These are phyloP conservation scores for Sipunculus nudus DNA, from an alignment of 2,888 invertebrate genomes.

Conservation along the genomic window DNA sequence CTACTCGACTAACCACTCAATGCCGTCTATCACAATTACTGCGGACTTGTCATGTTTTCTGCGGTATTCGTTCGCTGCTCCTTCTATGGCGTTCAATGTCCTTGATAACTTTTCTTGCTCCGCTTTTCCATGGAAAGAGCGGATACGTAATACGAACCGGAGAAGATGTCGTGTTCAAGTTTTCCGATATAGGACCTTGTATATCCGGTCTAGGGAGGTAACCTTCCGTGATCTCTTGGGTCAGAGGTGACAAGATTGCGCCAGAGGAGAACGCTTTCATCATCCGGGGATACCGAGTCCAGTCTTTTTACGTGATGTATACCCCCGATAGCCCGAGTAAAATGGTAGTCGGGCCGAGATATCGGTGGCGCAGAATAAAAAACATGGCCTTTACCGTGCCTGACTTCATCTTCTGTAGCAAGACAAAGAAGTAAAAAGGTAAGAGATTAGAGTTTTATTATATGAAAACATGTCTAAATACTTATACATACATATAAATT, in stretches of 20 bases:
- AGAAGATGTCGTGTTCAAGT: slow-evolving; percentile 24
- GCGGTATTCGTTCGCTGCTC: slow-evolving; percentile 30
- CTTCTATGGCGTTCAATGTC: slow-evolving; percentile 37
- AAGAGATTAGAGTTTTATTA: too few species aligned
- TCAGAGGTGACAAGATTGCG: slow-evolving; percentile 32
- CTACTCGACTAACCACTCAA: slow-evolving; percentile 14
- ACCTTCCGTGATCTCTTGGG: slow-evolving; percentile 26
- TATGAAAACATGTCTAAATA: too few species aligned
- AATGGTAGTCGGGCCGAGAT: too few species aligned
- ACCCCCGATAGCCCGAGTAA: slow-evolving; percentile 19
- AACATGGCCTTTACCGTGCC: too few species aligned
- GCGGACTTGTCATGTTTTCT: slow-evolving; percentile 17
- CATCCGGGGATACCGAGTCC: slow-evolving; percentile 26
- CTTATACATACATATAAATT: too few species aligned
- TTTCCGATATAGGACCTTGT: slow-evolving; percentile 4
- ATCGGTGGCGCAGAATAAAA: too few species aligned
- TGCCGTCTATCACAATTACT: slow-evolving; percentile 41
- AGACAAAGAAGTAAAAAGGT: too few species aligned
- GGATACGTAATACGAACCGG: slow-evolving; percentile 31
- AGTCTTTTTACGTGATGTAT: slow-evolving; percentile 36
- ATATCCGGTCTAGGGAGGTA: slow-evolving; percentile 19
- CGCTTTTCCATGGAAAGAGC: slow-evolving; percentile 29
- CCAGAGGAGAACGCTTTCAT: slow-evolving; percentile 24
- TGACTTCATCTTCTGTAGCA: too few species aligned
- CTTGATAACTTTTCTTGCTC: slow-evolving; percentile 23